Evolutionary conservation across 1,140 invertebrate species (phyloP), one percentile per base, ranked within the genome.

Genomic region (Ganaspis sp.): DNA sequence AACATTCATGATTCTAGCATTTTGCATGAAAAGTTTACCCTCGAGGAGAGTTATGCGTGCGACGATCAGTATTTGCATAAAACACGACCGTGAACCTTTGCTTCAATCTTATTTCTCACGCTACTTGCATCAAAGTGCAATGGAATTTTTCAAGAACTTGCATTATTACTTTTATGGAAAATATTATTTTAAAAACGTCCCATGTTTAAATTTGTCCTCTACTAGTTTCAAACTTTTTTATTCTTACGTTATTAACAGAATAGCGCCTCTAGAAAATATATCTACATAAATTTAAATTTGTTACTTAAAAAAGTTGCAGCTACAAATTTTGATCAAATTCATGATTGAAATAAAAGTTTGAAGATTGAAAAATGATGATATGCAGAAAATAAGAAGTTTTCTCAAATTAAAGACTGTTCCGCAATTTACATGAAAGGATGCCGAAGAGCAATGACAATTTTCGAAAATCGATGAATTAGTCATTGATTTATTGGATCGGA

Each of bases 1-100:
- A n/a, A 12, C 58, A 64, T 64, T 64, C 26, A 64, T 64, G 58
- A 64, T 29, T 64, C 58, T 64, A 64, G 26, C 23, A 64, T 64
- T 64, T 34, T 64, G 12, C 58, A 64, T 64, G 26, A 15, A n/a
- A 64, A 64, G 58, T 64, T 64, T 64, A 64, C 26, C 58, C 26
- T 64, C 11, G 58, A 64, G 58, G 21, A 34, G 23, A n/a, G 23
- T 64, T 34, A 64, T 64, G 58, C 58, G 58, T 64, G 58, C 15
- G 21, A 64, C 26, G 58, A 64, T 49, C 17, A n/a, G 12, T 34
- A 64, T 64, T 64, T 64, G 12, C 58, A 64, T 64, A n/a, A n/a
- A 64, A 64, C 58, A 64, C 26, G 58, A 64, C 26, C 54, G 54
- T 26, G 54, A 64, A 64, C 54, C 23, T 21, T 49, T 64, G 4